Conservation (phyloP, 2,113 vertebrate species). For the Lagenorhynchus albirostris region DNA sequence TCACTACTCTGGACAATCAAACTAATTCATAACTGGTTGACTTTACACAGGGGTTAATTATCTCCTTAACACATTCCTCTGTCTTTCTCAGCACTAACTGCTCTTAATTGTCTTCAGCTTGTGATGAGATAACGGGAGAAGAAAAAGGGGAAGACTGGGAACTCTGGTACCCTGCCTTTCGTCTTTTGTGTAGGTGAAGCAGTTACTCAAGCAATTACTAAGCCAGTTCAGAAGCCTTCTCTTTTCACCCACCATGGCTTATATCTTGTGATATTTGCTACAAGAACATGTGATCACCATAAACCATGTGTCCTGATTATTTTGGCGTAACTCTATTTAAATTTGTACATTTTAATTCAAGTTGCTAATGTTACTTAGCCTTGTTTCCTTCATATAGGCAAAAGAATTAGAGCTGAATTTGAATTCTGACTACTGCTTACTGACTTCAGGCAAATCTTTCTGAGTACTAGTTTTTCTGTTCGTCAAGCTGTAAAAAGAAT, state of each 20-base stretch:
- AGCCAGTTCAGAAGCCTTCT: neutral
- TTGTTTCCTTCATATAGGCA: neutral
- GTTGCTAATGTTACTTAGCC: neutral
- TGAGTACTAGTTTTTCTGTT: neutral
- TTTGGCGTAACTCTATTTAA: neutral
- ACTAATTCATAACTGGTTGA: neutral
- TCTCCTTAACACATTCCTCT: neutral
- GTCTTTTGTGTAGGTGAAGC: neutral
- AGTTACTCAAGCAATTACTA: neutral
- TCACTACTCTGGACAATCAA: neutral
- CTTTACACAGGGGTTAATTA: neutral
- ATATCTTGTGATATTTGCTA: neutral
- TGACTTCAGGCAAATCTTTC: neutral
- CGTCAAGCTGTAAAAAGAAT: neutral
- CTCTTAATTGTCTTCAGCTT: neutral
- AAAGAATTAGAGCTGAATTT: constrained; percentile 9
- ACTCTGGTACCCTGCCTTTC: neutral
- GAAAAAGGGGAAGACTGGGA: neutral
- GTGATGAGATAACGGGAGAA: neutral
- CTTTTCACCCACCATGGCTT: neutral
- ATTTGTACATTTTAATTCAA: neutral
- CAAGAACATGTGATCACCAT: neutral
- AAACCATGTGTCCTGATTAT: neutral
- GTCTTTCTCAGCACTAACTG: neutral
- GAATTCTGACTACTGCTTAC: neutral